phyloP scores from a whole-genome alignment of 2,797 vertebrate species.

The Peromyscus nudipes region DNA sequence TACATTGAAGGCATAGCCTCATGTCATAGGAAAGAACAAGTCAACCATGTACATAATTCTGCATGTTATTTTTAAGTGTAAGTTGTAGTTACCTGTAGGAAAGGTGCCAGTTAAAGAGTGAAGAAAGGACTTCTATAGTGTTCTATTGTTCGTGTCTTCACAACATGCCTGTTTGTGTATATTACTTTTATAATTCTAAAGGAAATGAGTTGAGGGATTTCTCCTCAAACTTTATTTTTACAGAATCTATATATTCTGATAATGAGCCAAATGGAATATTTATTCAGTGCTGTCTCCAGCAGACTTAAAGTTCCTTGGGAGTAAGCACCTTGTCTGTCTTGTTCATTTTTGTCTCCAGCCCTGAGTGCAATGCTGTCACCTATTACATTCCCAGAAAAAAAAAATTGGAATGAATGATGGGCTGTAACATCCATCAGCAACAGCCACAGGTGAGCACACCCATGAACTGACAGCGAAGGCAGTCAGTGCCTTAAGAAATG shows the following conservation, averaged over 20 bases:
- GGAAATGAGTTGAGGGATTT: not conserved
- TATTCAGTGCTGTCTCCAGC: conserved; percentile 38
- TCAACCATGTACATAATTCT: not conserved
- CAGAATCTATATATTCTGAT: conserved; percentile 28
- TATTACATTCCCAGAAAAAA: conserved; percentile 20
- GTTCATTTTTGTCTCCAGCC: conserved; percentile 58
- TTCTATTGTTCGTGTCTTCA: not conserved
- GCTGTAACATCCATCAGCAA: not conserved
- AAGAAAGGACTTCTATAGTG: not conserved
- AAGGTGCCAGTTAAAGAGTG: not conserved
- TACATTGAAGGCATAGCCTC: not conserved
- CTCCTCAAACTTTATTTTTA: conserved; percentile 23
- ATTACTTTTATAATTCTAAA: conserved; percentile 3
- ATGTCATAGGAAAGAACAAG: conserved; percentile 1
- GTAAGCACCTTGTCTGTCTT: conserved; percentile 42
- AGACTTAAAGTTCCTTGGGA: conserved; percentile 71
- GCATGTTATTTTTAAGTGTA: conserved; percentile 50
- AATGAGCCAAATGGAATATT: not conserved
- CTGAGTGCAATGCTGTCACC: conserved; percentile 42
- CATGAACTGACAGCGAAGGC: conserved; percentile 54
- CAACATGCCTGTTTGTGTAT: not conserved
- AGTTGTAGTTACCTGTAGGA: not conserved
- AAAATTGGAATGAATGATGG: conserved; percentile 12
- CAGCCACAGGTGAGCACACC: conserved; percentile 55
- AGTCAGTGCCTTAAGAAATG: conserved; percentile 16